These are phyloP conservation scores for Lethrus apterus DNA, from an alignment of 1,140 invertebrate species.

Conservation along the genomic window DNA sequence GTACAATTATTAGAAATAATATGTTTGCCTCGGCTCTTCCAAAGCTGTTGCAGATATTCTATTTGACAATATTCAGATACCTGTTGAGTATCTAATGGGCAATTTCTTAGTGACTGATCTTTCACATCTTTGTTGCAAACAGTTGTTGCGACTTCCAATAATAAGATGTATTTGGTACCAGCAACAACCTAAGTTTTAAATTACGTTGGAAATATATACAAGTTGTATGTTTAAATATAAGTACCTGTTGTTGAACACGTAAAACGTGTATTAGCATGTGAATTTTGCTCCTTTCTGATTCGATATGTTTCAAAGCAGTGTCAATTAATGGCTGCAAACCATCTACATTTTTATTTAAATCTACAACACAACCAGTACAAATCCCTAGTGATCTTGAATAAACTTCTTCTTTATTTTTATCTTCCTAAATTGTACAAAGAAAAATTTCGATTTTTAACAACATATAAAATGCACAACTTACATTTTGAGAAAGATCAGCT, in stretches of 20 bases:
- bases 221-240: not conserved
- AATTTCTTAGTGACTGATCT: constrained; percentile 9
- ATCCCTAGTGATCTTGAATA: not conserved
- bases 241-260: constrained; percentile 32
- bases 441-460: no score
- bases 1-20: constrained; percentile 39
- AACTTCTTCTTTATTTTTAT: no score
- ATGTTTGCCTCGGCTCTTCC: constrained; percentile 31
- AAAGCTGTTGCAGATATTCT: constrained; percentile 33
- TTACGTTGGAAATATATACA: not conserved
- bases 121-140: constrained; percentile 23
- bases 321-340: constrained; percentile 19
- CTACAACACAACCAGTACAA: constrained; percentile 6
- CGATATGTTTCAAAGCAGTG: constrained; percentile 29
- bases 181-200: constrained; percentile 29
- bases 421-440: not conserved
- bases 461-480: constrained; percentile 17
- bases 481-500: constrained; percentile 9
- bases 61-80: constrained; percentile 31
- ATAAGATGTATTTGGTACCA: constrained; percentile 35
- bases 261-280: constrained; percentile 24
- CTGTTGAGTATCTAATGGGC: constrained; percentile 16
- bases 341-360: not conserved
- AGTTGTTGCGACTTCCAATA: constrained; percentile 31
- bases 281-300: constrained; percentile 20